Evolutionary conservation across 2,113 vertebrate species (phyloP).

Genomic region (Donacobius atricapilla): DNA sequence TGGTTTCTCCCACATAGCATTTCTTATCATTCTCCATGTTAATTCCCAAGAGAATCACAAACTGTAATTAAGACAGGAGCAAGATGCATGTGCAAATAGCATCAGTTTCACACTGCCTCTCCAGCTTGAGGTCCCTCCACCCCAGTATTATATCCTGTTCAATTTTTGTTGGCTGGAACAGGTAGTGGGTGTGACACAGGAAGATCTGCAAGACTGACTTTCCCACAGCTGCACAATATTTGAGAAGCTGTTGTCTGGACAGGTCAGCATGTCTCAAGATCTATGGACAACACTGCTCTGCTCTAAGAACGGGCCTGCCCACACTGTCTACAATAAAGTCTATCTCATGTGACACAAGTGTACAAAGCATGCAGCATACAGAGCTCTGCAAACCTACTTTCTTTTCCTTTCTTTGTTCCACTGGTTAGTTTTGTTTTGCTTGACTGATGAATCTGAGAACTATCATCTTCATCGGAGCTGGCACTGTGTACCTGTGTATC

Average conservation of each 20-base stretch:
- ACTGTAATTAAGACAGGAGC: background rate
- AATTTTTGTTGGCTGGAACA: background rate
- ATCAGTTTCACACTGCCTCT: background rate
- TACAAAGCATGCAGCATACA: background rate
- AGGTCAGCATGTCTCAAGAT: background rate
- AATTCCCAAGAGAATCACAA: background rate
- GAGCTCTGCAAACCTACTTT: conserved; percentile 63
- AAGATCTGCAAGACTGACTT: background rate
- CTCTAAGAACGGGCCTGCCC: background rate
- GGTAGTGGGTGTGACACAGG: background rate
- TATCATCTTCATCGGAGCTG: conserved; percentile 54
- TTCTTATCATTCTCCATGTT: background rate
- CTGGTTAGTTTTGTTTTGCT: conserved; percentile 23
- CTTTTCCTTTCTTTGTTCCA: conserved; percentile 29
- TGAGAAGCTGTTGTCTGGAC: background rate
- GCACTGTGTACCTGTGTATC: conserved; percentile 13
- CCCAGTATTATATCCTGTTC: background rate
- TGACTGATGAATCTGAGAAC: conserved; percentile 25
- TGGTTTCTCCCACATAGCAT: background rate
- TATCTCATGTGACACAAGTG: background rate
- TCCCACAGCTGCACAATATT: background rate
- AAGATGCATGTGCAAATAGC: background rate
- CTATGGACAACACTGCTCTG: accelerated
- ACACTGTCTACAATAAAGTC: background rate
- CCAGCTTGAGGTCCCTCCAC: background rate